A percentile compares a stretch with the other conserved stretches of the same genome.
Evolutionary conservation across 2,113 vertebrate species (phyloP).

Genomic region (Datnioides undecimradiatus): DNA sequence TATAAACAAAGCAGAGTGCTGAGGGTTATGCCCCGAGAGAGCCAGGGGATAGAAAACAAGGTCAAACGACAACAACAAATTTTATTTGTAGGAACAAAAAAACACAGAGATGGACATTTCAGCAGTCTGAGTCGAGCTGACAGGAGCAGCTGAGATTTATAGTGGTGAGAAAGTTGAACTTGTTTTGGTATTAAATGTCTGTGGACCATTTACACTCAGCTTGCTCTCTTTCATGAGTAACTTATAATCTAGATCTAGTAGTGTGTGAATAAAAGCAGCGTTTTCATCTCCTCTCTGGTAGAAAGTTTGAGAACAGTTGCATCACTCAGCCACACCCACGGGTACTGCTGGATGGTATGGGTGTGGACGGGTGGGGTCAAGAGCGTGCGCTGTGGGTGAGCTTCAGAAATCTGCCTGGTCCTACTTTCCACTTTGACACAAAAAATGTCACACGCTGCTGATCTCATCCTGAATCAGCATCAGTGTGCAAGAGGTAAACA

Average conservation of each 20-base stretch:
- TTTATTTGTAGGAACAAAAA: slow-evolving; percentile 8
- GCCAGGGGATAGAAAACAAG: slow-evolving; percentile 31
- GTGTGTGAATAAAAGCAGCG: not conserved
- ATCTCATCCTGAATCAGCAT: not conserved
- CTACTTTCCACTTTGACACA: not conserved
- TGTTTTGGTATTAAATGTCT: too few relatives aligned
- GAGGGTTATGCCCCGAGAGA: not conserved
- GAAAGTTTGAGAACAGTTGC: too few relatives aligned
- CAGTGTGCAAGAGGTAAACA: not conserved
- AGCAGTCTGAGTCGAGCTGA: not conserved
- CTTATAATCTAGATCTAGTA: not conserved
- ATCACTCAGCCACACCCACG: too few relatives aligned
- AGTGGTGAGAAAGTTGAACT: not conserved
- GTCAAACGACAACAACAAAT: slow-evolving; percentile 19
- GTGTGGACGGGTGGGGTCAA: not conserved
- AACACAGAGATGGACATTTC: not conserved
- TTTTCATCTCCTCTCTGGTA: too few relatives aligned
- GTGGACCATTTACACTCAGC: too few relatives aligned
- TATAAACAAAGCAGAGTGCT: slow-evolving; percentile 32
- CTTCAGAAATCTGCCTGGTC: too few relatives aligned
- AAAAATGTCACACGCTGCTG: not conserved
- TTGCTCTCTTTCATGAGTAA: not conserved
- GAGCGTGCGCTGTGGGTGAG: too few relatives aligned
- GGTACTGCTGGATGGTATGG: not conserved
- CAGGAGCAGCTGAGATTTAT: not conserved